Percentiles rank a stretch among this genome's conserved stretches.
phyloP scores from a whole-genome alignment of 2,888 invertebrate species.

The Noctua pronuba region DNA sequence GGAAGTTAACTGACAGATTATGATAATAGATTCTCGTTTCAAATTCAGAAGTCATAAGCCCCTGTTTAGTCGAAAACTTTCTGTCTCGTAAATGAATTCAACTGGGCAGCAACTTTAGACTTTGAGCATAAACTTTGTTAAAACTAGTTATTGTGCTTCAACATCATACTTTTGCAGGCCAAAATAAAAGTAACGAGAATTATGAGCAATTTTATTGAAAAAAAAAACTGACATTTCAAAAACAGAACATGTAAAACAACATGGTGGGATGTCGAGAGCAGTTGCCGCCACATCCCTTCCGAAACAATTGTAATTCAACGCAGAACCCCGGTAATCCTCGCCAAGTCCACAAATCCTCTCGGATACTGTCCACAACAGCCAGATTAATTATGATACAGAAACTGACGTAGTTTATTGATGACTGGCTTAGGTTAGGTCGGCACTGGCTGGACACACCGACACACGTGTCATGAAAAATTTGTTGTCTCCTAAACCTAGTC shows the following conservation, averaged over 20 bases:
- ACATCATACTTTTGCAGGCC: not conserved
- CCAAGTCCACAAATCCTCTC: slow-evolving; percentile 60
- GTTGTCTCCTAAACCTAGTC: slow-evolving; percentile 17
- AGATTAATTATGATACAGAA: slow-evolving; percentile 66
- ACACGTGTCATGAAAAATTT: slow-evolving; percentile 39
- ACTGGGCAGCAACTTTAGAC: slow-evolving; percentile 14
- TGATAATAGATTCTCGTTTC: not conserved
- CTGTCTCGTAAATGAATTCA: slow-evolving; percentile 32
- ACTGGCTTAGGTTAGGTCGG: slow-evolving; percentile 38
- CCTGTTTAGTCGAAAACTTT: slow-evolving; percentile 33
- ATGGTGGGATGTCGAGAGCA: not conserved
- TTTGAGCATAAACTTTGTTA: slow-evolving; percentile 17
- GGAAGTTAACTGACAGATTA: slow-evolving; percentile 1
- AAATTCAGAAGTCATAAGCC: not conserved
- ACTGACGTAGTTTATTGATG: slow-evolving; percentile 65
- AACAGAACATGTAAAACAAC: slow-evolving; percentile 3
- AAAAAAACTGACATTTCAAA: not conserved
- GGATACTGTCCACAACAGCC: slow-evolving; percentile 46
- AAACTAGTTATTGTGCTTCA: slow-evolving; percentile 22
- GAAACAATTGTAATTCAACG: slow-evolving; percentile 51
- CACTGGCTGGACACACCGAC: slow-evolving; percentile 4
- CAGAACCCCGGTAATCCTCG: slow-evolving; percentile 59
- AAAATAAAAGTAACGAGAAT: slow-evolving; percentile 12
- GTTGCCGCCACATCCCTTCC: slow-evolving; percentile 17
- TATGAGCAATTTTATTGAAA: not conserved